Evolutionary conservation across 2,113 vertebrate genomes (phyloP), one percentile per base, ranked within the genome.

Genomic region (Pogonocichla stellata): DNA sequence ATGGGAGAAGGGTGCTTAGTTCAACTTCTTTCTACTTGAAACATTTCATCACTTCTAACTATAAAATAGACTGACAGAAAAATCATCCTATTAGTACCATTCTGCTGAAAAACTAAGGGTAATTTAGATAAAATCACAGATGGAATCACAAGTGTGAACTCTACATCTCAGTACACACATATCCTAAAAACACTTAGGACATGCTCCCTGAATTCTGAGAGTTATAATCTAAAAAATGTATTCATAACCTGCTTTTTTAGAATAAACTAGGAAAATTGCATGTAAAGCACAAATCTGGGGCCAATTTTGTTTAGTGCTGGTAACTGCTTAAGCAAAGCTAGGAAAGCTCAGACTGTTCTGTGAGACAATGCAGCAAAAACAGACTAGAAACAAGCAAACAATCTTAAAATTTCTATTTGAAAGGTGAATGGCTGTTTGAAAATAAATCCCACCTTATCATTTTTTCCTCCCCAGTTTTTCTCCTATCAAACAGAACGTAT

Each of bases 161-260:
- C 40, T 34, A 4, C 13, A 15, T 50, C 36, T n/a, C 3, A 1
- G n/a, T 51, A 79, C 4, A 33, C 0, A 0, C 3, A 6, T 16
- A 64, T 10, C 15, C 31, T 23, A 60, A 88, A 78, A 40, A 10
- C 14, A 51, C 13, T 60, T 29, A 9, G 18, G 8, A 34, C 4
- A 17, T 10, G 8, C 25, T 67, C 19, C 29, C 40, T 88, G 40
- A 69, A 65, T 65, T 80, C 31, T 57, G 22, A 64, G 60, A 74
- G 8, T 12, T 75, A 34, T 19, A 29, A 85, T 47, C 16, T 71
- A 13, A 74, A 71, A 56, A 31, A 5, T 9, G 43, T 29, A 56
- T 28, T 24, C 19, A 38, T 71, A 72, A 73, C 3, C 15, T 38
- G 5, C 1, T 51, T 72, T 67, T 72, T 69, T 17, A 64, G 38